phyloP scores from a whole-genome alignment of 2,113 vertebrate species.

The Otis tarda region DNA sequence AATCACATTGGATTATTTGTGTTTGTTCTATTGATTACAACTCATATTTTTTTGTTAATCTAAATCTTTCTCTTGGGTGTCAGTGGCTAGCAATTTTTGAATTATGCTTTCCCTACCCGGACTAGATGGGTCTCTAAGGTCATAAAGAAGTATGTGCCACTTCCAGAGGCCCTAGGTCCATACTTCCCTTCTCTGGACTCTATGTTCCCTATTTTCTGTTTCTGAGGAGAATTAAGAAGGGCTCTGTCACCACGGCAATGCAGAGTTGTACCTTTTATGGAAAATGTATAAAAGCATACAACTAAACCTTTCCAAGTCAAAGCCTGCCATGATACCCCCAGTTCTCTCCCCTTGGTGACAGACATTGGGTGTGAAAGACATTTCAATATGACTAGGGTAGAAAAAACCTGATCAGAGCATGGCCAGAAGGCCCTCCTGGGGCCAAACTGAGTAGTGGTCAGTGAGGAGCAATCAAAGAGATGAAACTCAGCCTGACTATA shows the following conservation, averaged over 20 bases:
- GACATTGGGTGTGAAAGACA: not conserved
- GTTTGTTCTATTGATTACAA: not conserved
- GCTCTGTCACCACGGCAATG: not conserved
- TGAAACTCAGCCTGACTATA: too few species aligned
- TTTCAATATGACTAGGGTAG: not conserved
- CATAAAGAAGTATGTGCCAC: not conserved
- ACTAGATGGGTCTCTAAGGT: not conserved
- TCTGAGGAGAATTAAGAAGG: not conserved
- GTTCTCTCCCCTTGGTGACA: not conserved
- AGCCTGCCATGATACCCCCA: not conserved
- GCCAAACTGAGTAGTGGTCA: not conserved
- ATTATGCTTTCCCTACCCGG: not conserved
- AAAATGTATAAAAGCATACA: not conserved
- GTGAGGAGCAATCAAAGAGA: not conserved
- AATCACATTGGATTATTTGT: not conserved
- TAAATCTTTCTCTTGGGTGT: not conserved
- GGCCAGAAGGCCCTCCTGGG: not conserved
- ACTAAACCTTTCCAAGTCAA: not conserved
- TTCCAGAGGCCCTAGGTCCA: not conserved
- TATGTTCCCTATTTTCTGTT: not conserved
- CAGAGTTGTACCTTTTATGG: not conserved
- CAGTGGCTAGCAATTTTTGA: not conserved
- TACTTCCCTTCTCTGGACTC: not conserved
- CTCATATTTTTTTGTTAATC: not conserved
- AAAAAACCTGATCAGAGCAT: not conserved